These are phyloP conservation scores for Apamea sordens DNA, from an alignment of 2,888 invertebrate genomes.

Conservation along the genomic window DNA sequence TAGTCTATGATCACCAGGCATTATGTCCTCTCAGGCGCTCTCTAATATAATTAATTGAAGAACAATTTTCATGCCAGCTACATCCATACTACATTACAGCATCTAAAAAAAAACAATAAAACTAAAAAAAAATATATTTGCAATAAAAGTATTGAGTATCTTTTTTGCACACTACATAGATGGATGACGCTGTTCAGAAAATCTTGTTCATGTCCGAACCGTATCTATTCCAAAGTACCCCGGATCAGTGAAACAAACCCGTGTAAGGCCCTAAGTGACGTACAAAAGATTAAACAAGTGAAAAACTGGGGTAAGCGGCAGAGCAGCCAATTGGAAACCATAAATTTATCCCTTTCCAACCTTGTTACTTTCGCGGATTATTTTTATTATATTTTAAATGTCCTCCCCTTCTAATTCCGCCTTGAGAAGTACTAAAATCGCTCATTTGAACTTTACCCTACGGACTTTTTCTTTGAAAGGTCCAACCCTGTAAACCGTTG, in stretches of 20 bases:
- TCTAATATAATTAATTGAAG: not conserved
- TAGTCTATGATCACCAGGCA: not conserved
- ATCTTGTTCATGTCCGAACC: conserved; percentile 6
- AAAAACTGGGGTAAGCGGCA: conserved; percentile 66
- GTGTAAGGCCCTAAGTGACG: conserved; percentile 52
- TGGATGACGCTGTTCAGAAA: conserved; percentile 15
- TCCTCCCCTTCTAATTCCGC: conserved; percentile 36
- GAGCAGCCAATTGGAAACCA: conserved; percentile 71
- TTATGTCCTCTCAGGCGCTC: no score
- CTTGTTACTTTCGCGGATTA: conserved; percentile 64
- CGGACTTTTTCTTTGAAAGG: conserved; percentile 54
- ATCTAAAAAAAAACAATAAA: no score
- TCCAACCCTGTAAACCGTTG: conserved; percentile 43
- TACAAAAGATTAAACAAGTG: conserved; percentile 69
- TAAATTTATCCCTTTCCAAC: conserved; percentile 68
- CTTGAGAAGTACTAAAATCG: conserved; percentile 48
- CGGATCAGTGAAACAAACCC: conserved; percentile 43
- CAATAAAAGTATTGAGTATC: no score
- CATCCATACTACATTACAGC: no score
- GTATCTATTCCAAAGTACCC: conserved; percentile 41
- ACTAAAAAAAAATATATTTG: no score
- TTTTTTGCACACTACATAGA: not conserved
- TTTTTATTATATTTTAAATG: conserved; percentile 66
- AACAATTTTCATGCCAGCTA: not conserved
- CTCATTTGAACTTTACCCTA: conserved; percentile 57